Percentiles rank a stretch among this genome's conserved stretches.
These are phyloP conservation scores for Rousettus leschenaultii DNA, from an alignment of 2,113 vertebrate species.

Conservation along the genomic window DNA sequence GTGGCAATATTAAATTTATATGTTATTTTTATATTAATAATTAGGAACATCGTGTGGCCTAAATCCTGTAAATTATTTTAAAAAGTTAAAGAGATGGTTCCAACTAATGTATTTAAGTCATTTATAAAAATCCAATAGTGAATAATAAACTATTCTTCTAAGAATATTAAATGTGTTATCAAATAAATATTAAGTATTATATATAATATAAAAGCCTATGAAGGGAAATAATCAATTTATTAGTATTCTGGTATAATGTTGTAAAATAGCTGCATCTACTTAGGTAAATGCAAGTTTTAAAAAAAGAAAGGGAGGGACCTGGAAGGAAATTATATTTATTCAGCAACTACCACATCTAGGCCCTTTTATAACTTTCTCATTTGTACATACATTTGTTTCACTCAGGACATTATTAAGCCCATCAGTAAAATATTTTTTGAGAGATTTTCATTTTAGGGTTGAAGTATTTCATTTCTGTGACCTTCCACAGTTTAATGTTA, in stretches of 20 bases:
- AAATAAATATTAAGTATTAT: conserved; percentile 63
- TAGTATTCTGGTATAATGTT: background rate
- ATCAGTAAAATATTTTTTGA: conserved; percentile 1
- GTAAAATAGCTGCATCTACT: background rate
- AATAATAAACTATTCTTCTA: conserved; percentile 14
- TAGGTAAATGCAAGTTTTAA: conserved; percentile 8
- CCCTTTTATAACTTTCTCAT: background rate
- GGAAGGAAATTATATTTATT: background rate
- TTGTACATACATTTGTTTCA: background rate
- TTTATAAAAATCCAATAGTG: background rate
- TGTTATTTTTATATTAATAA: background rate
- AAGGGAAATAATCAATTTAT: conserved; percentile 8
- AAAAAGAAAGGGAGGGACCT: background rate
- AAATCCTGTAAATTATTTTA: background rate
- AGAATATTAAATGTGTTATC: conserved; percentile 2
- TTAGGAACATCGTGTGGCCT: background rate
- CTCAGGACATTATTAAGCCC: background rate
- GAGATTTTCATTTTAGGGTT: background rate
- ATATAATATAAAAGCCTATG: conserved; percentile 39
- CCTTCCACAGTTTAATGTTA: background rate
- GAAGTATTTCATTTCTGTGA: background rate
- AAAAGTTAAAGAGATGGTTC: background rate
- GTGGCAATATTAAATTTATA: background rate
- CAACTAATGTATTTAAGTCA: background rate
- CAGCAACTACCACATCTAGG: background rate